phyloP scores from a whole-genome alignment of 2,888 invertebrate species.

The Parnassius glacialis region DNA sequence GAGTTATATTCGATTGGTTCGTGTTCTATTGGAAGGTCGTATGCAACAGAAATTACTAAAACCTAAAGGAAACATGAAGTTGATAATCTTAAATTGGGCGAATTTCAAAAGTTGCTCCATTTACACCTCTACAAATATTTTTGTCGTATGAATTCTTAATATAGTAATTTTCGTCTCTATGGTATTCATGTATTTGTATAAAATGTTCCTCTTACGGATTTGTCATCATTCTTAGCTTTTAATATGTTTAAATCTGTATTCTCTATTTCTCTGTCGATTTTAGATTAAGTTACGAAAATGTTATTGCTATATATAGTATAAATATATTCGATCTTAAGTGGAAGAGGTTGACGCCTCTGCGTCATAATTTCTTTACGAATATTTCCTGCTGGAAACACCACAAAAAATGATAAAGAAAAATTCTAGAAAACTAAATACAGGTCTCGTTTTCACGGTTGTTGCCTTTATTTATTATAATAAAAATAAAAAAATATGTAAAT shows the following conservation, averaged over 20 bases:
- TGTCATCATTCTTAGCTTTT: slow-evolving; percentile 49
- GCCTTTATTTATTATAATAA: too few relatives aligned
- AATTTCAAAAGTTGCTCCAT: background rate
- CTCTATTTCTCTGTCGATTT: slow-evolving; percentile 36
- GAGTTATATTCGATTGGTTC: slow-evolving; percentile 2
- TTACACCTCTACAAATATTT: too few relatives aligned
- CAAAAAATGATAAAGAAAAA: too few relatives aligned
- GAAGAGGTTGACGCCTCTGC: too few relatives aligned
- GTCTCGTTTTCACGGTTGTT: too few relatives aligned
- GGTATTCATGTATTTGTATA: slow-evolving; percentile 33
- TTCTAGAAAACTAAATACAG: too few relatives aligned
- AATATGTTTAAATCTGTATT: slow-evolving; percentile 42
- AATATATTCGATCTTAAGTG: too few relatives aligned
- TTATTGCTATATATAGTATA: slow-evolving; percentile 14
- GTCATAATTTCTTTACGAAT: too few relatives aligned
- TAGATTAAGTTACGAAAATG: slow-evolving; percentile 26
- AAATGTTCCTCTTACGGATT: slow-evolving; percentile 70
- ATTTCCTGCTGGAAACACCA: too few relatives aligned
- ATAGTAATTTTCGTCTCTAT: too few relatives aligned
- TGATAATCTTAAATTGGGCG: background rate
- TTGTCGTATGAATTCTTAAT: too few relatives aligned
- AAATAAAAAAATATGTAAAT: too few relatives aligned
- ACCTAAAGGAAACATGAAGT: background rate
- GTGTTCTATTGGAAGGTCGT: slow-evolving; percentile 8
- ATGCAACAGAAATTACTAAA: slow-evolving; percentile 20